Percentiles rank a stretch among this genome's conserved stretches.
Conservation (phyloP, 64 coral and sea anemone genomes). For the Trachythela sp. region DNA sequence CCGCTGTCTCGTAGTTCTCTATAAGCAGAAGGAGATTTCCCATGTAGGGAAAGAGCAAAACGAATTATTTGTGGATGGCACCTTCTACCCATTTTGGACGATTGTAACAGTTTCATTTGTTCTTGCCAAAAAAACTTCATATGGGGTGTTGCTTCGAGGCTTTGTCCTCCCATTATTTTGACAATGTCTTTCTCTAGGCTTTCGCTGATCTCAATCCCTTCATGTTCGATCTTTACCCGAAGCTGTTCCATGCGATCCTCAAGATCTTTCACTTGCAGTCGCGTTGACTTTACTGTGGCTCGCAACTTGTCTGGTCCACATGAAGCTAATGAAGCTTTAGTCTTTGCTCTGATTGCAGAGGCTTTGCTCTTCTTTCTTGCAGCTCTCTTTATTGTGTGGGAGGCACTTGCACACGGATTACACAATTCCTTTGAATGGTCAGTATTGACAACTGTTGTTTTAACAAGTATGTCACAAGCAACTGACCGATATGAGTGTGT, state of each 20-base stretch:
- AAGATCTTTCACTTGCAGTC: too few relatives aligned
- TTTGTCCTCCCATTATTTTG: conserved; percentile 3
- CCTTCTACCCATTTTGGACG: too few relatives aligned
- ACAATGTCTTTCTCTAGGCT: background rate
- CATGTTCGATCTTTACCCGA: background rate
- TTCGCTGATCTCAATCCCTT: background rate
- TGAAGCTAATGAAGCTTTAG: background rate
- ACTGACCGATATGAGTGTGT: background rate
- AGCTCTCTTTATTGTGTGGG: background rate
- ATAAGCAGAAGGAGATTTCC: too few relatives aligned
- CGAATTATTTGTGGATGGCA: too few relatives aligned
- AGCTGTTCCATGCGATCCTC: background rate
- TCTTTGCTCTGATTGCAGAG: background rate
- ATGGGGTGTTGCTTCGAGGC: background rate
- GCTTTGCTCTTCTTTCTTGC: background rate
- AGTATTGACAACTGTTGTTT: too few relatives aligned
- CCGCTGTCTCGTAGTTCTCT: background rate
- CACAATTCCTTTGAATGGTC: background rate
- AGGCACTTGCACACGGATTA: background rate
- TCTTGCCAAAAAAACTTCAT: too few relatives aligned
- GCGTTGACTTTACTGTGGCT: background rate
- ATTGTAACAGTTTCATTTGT: too few relatives aligned
- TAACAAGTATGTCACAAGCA: background rate
- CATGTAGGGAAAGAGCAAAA: too few relatives aligned
- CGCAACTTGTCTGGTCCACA: background rate